Evolutionary conservation across 2,888 invertebrate species (phyloP).

Genomic region (Drosophila niveifrons): DNA sequence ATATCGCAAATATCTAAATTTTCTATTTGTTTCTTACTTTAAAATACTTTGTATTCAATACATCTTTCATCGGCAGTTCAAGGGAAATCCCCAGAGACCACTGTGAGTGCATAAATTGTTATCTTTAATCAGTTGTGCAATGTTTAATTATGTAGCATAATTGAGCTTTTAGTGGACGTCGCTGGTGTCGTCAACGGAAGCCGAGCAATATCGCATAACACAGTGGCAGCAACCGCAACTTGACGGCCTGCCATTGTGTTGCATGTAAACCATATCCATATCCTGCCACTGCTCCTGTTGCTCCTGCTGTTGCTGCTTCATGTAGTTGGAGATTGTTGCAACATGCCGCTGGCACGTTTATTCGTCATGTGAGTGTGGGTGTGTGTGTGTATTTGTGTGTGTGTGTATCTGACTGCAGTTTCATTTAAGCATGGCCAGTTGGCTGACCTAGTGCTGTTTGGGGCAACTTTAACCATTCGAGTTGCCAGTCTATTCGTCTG

Average conservation of each 20-base stretch:
- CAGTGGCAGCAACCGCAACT: slow-evolving; percentile 27
- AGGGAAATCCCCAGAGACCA: no score
- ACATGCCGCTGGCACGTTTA: slow-evolving; percentile 37
- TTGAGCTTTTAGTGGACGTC: slow-evolving; percentile 11
- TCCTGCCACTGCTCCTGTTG: slow-evolving; percentile 25
- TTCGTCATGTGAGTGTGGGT: slow-evolving; percentile 13
- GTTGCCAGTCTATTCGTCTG: background rate
- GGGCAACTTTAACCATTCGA: slow-evolving; percentile 44
- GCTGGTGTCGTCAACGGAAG: slow-evolving; percentile 10
- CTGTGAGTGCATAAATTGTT: background rate
- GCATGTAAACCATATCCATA: slow-evolving; percentile 37
- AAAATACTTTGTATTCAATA: no score
- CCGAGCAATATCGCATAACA: slow-evolving; percentile 20
- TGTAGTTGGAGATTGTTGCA: slow-evolving; percentile 17
- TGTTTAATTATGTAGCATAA: slow-evolving; percentile 14
- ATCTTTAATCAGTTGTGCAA: slow-evolving; percentile 16
- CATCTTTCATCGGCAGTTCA: no score
- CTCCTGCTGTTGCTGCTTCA: slow-evolving; percentile 14
- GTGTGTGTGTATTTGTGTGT: slow-evolving; percentile 2
- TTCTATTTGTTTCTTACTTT: no score
- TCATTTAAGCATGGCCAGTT: slow-evolving; percentile 48
- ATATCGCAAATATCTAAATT: no score
- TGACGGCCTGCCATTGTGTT: slow-evolving; percentile 37
- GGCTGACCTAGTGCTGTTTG: slow-evolving; percentile 39
- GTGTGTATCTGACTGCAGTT: slow-evolving; percentile 33